Conservation (phyloP, 2,888 invertebrate species). For the Noctua pronuba region DNA sequence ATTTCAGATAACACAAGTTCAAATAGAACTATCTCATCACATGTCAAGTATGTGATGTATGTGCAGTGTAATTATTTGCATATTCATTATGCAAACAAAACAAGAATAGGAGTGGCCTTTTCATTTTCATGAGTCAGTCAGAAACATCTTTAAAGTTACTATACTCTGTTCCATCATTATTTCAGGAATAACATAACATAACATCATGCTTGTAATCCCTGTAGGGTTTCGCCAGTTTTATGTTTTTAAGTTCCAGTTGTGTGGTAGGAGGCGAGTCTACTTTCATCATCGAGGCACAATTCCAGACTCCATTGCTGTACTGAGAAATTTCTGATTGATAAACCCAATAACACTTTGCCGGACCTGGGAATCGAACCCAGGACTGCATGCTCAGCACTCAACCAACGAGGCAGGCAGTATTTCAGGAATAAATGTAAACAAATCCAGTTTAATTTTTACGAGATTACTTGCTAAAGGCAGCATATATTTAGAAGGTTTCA, state of each 20-base stretch:
- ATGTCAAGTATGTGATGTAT: neutral
- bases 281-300: neutral
- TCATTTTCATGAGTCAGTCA: neutral
- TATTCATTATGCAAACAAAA: neutral
- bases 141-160: neutral
- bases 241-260: neutral
- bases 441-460: neutral
- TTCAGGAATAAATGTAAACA: neutral
- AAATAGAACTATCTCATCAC: conserved; percentile 11
- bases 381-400: no score
- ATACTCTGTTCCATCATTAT: neutral
- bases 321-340: no score
- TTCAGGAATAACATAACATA: neutral
- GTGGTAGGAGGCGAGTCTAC: neutral
- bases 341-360: no score
- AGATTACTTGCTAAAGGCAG: neutral
- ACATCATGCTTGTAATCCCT: neutral
- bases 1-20: conserved; percentile 12
- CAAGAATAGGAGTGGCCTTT: neutral
- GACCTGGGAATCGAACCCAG: no score
- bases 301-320: no score
- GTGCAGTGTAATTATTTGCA: conserved; percentile 5
- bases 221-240: neutral
- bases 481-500: neutral
- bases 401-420: no score